phyloP scores from a whole-genome alignment of 2,888 invertebrate genomes.

The Tenthredo amoena region DNA sequence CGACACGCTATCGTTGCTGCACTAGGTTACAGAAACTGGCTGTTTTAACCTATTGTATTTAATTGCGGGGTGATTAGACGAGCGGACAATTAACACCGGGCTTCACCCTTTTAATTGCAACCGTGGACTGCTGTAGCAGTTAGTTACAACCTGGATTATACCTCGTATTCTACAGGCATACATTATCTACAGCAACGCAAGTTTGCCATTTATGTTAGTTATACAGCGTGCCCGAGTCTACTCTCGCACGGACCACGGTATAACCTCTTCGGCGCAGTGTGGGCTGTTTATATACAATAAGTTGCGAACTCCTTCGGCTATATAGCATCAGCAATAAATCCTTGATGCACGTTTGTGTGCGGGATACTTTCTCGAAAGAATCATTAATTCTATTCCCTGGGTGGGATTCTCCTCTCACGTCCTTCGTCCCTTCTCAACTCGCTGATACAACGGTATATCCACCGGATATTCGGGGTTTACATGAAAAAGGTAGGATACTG shows the following conservation, averaged over 20 bases:
- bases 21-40: neutral
- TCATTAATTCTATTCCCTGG: conserved; percentile 10
- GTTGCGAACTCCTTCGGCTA: neutral
- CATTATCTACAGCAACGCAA: neutral
- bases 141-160: neutral
- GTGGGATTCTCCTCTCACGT: neutral
- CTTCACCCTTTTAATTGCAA: conserved; percentile 24
- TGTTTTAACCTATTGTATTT: conserved; percentile 23
- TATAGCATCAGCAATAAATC: conserved; percentile 41
- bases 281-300: conserved; percentile 15
- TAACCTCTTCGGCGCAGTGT: neutral
- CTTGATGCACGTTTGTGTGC: neutral
- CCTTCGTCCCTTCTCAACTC: neutral
- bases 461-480: neutral
- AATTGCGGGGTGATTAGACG: conserved; percentile 27
- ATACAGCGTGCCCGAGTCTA: no score
- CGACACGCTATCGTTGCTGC: conserved; percentile 24
- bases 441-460: neutral
- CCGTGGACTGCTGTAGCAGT: neutral
- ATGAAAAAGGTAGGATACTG: neutral
- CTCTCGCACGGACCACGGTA: no score
- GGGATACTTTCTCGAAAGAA: conserved; percentile 37
- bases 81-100: neutral
- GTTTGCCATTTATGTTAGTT: no score
- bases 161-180: neutral